Evolutionary conservation across 2,888 invertebrate species (phyloP).

Genomic region (Epinotia nisella): DNA sequence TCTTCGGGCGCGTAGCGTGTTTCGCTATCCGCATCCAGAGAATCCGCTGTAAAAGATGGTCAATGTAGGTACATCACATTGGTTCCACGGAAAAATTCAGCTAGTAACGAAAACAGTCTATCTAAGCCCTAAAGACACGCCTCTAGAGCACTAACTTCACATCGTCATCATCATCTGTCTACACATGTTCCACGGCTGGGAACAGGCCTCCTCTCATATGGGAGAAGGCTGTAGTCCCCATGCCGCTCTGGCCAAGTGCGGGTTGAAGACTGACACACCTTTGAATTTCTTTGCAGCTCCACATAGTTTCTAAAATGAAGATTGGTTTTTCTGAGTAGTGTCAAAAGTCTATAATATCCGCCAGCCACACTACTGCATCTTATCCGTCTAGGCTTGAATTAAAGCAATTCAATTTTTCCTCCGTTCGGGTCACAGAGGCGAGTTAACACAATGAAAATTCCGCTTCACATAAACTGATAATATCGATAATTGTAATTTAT

Average conservation of each 20-base stretch:
- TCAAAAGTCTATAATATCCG: not conserved
- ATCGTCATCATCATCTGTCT: not conserved
- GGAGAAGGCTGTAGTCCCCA: too few species aligned
- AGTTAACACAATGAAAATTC: not conserved
- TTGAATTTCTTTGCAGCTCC: not conserved
- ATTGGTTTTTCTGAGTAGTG: not conserved
- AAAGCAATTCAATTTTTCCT: constrained; percentile 4
- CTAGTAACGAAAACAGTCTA: not conserved
- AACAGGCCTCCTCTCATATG: too few species aligned
- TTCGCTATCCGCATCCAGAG: constrained; percentile 2
- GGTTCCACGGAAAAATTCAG: not conserved
- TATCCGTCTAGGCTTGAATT: not conserved
- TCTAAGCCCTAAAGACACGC: not conserved
- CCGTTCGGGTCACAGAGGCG: too few species aligned
- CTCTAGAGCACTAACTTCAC: not conserved
- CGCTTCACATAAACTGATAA: not conserved
- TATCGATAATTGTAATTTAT: constrained; percentile 1
- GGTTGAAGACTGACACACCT: too few species aligned
- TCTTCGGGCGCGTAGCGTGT: constrained; percentile 8
- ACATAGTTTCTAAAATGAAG: not conserved
- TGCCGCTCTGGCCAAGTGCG: too few species aligned
- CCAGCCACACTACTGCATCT: not conserved
- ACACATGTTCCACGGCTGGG: too few species aligned
- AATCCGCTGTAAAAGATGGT: constrained; percentile 9
- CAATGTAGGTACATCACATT: not conserved